Base-by-base conservation (phyloP, 2,113 vertebrate genomes). In the Symphodus melops region DNA sequence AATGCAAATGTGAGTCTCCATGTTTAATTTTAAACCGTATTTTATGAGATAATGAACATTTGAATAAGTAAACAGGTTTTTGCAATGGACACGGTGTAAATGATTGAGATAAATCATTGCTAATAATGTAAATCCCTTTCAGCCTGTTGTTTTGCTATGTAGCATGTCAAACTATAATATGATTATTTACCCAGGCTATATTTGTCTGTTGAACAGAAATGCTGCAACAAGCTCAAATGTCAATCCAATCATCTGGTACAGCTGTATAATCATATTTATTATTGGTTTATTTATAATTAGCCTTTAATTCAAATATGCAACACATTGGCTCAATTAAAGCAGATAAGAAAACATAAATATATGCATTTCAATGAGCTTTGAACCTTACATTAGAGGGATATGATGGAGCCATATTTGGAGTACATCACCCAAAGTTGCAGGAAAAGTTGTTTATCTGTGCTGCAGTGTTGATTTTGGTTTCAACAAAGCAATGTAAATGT, bases 211-310 rank as follows among this genome's bases (percentile, higher is more conserved):
- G 2, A 72, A 59, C 46, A 56, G 48, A 46, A 61, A 68, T 20
- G 23, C 21, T 57, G 9, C 63, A 51, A 23, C 37, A 36, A 44
- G 64, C 57, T 58, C 8, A 52, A 33, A 69, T 20, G 58, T 53
- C 56, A 79, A 75, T 71, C 76, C 72, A 75, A 68, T 83, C 71
- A 62, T 75, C 44, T 71, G 44, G 20, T 39, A 39, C 53, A 39
- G 51, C 44, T 67, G 5, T 44, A 52, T 62, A 16, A 53, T 55
- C 12, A 37, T 55, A 42, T 59, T 52, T 61, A 44, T 53, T 53
- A 63, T 13, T 69, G 52, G 36, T 42, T 68, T 61, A 63, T 42
- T 62, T 51, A 41, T 48, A 46, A 53, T 67, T 25, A 79, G 42
- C 0, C 11, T 49, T 36, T 42, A 46, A 53, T 63, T n/a, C 28